phyloP scores from a whole-genome alignment of 2,797 vertebrate genomes.

The Avahi laniger region DNA sequence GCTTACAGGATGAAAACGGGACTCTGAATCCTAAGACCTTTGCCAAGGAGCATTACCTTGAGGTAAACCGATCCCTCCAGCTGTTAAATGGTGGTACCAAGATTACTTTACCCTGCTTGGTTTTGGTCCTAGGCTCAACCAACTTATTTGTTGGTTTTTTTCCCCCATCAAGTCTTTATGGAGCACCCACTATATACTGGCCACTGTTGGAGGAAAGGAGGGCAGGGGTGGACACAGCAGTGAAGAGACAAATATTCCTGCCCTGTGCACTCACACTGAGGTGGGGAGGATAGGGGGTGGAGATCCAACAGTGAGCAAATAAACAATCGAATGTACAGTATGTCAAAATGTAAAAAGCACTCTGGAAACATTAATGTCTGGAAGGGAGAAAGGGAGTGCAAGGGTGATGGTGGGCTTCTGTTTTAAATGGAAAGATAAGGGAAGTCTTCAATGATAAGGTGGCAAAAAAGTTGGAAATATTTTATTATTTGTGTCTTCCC shows the following conservation, averaged over 20 bases:
- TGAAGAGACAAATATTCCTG: background rate
- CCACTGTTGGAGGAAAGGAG: background rate
- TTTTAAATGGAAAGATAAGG: background rate
- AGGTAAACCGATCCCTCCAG: background rate
- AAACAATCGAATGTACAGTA: background rate
- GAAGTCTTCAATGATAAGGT: background rate
- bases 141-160: background rate
- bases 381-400: background rate
- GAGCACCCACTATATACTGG: background rate
- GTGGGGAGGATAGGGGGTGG: fast-evolving
- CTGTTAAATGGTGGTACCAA: background rate
- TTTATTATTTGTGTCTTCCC: background rate
- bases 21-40: background rate
- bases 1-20: background rate
- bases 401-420: background rate
- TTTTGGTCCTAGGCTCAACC: constrained; percentile 2
- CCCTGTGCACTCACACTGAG: background rate
- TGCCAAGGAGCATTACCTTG: background rate
- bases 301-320: background rate
- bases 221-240: background rate
- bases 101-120: background rate
- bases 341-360: background rate
- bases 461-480: background rate
- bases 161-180: background rate
- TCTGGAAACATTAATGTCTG: background rate